A percentile compares a stretch with the other conserved stretches of the same genome.
Evolutionary conservation across 2,113 vertebrate genomes (phyloP).

Genomic region (Lycaon pictus): DNA sequence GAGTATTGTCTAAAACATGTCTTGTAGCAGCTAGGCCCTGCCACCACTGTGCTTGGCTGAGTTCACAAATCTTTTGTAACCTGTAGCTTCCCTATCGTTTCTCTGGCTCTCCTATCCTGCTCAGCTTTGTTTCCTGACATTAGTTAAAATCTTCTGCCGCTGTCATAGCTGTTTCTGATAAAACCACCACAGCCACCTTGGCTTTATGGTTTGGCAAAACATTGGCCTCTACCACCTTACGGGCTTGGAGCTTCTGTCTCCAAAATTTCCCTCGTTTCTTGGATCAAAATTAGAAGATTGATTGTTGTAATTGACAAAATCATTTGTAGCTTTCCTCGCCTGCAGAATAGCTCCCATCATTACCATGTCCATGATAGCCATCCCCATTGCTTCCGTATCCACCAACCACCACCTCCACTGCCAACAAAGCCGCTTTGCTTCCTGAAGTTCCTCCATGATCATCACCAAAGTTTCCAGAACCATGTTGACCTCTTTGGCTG

Average conservation of each 20-base stretch:
- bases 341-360: conserved; percentile 39
- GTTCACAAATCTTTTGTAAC: conserved; percentile 92
- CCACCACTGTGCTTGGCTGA: conserved; percentile 92
- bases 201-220: neutral
- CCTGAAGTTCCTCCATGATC: neutral
- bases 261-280: neutral
- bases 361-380: conserved; percentile 86
- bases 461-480: conserved; percentile 85
- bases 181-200: neutral
- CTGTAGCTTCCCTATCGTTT: conserved; percentile 94
- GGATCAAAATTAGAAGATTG: neutral
- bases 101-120: conserved; percentile 92
- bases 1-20: neutral
- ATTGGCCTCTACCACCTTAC: neutral
- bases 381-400: conserved; percentile 62
- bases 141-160: conserved; percentile 88
- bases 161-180: conserved; percentile 78
- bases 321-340: neutral
- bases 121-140: conserved; percentile 90
- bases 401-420: conserved; percentile 83
- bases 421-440: neutral
- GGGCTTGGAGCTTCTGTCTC: neutral
- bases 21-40: neutral
- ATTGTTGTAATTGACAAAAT: neutral
- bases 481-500: conserved; percentile 66